phyloP scores from a whole-genome alignment of 2,113 vertebrate genomes.

The Myotis davidii region DNA sequence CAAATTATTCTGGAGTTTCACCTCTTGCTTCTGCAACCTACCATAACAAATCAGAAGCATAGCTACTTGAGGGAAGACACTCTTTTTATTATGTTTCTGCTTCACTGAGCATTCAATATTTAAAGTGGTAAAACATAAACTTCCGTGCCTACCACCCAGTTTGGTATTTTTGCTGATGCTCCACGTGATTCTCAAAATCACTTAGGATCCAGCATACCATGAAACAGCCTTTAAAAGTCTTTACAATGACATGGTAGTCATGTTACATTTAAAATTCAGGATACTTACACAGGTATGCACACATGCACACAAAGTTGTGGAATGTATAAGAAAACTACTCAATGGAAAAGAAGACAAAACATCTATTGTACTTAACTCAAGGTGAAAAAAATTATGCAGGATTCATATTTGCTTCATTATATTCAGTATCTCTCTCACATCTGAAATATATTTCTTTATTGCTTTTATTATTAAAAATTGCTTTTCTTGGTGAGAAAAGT shows the following conservation, averaged over 20 bases:
- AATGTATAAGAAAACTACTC: background rate
- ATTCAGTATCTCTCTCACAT: background rate
- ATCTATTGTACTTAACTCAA: background rate
- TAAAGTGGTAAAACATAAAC: background rate
- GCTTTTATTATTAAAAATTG: background rate
- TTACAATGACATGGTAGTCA: background rate
- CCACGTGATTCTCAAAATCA: background rate
- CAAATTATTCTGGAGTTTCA: background rate
- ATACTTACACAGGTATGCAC: background rate
- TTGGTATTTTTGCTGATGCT: background rate
- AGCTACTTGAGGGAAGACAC: background rate
- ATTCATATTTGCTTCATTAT: background rate
- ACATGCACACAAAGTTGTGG: background rate
- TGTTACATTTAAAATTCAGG: background rate
- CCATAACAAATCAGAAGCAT: background rate
- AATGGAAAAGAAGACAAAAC: background rate
- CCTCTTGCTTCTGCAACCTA: background rate
- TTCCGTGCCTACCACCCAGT: background rate
- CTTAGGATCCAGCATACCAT: background rate
- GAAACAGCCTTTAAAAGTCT: background rate
- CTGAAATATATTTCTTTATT: background rate
- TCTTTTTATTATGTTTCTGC: background rate
- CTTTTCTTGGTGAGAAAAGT: background rate
- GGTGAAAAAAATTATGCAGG: background rate
- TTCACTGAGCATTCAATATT: background rate